Conservation (phyloP, 2,888 invertebrate genomes). For the Eumacrocentrus americanus region DNA sequence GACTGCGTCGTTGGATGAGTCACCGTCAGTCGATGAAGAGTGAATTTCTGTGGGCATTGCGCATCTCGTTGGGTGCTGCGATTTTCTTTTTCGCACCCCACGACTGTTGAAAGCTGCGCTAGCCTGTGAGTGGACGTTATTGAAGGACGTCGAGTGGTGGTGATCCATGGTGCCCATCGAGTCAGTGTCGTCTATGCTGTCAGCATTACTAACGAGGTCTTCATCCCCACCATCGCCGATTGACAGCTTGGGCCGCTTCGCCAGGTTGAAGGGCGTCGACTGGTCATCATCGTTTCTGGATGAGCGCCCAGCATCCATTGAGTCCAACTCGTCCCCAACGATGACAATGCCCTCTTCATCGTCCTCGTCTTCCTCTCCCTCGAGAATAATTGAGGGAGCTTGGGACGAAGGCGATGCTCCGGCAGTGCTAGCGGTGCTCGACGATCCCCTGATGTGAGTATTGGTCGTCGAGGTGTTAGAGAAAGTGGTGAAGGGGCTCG, state of each 20-base stretch:
- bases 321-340: constrained; percentile 71
- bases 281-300: constrained; percentile 61
- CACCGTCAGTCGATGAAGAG: constrained; percentile 68
- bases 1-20: constrained; percentile 67
- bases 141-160: constrained; percentile 45
- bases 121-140: constrained; percentile 42
- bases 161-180: constrained; percentile 54
- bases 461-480: constrained; percentile 42
- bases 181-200: constrained; percentile 67
- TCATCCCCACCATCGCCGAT: constrained; percentile 65
- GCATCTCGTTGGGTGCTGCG: constrained; percentile 84
- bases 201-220: constrained; percentile 67
- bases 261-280: constrained; percentile 74
- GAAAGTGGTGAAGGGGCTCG: constrained; percentile 66
- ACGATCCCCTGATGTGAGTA: constrained; percentile 58
- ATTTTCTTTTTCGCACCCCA: constrained; percentile 80
- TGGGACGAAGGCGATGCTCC: constrained; percentile 56
- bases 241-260: constrained; percentile 68
- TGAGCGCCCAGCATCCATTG: constrained; percentile 49
- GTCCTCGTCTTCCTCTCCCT: constrained; percentile 58
- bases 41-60: constrained; percentile 67
- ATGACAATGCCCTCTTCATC: constrained; percentile 78
- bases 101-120: constrained; percentile 50
- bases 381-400: constrained; percentile 48
- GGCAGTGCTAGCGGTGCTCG: constrained; percentile 62